These are phyloP conservation scores for Mythimna pallens DNA, from an alignment of 2,888 invertebrate genomes.

Conservation along the genomic window DNA sequence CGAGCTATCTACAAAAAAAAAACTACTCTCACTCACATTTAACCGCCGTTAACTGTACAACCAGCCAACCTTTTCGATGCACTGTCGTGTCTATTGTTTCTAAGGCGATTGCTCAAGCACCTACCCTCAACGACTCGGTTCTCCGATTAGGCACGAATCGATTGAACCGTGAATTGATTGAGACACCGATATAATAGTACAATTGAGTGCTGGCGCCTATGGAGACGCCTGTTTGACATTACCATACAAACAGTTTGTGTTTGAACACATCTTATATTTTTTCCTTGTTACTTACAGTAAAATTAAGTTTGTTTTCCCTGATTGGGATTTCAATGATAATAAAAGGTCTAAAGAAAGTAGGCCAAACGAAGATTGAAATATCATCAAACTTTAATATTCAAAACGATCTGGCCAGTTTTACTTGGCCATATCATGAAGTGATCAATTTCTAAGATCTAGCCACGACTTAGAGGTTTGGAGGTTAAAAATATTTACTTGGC, in stretches of 20 bases:
- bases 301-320: neutral
- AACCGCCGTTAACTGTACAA: conserved; percentile 42
- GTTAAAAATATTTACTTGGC: neutral
- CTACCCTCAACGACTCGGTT: conserved; percentile 59
- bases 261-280: neutral
- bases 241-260: conserved; percentile 22
- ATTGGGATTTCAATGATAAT: no score
- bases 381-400: no score
- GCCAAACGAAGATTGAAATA: no score
- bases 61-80: conserved; percentile 68
- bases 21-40: no score
- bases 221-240: conserved; percentile 57
- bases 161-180: conserved; percentile 72
- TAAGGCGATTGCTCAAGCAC: conserved; percentile 58
- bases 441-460: no score
- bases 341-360: no score
- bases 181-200: conserved; percentile 70
- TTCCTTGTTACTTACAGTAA: neutral
- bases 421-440: no score
- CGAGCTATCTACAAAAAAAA: no score
- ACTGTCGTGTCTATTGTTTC: conserved; percentile 66
- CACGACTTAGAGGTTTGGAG: no score
- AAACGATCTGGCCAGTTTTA: no score
- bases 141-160: conserved; percentile 64
- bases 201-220: conserved; percentile 65